These are phyloP conservation scores for Dysmachus trigonus DNA, from an alignment of 2,888 invertebrate genomes.

Conservation along the genomic window DNA sequence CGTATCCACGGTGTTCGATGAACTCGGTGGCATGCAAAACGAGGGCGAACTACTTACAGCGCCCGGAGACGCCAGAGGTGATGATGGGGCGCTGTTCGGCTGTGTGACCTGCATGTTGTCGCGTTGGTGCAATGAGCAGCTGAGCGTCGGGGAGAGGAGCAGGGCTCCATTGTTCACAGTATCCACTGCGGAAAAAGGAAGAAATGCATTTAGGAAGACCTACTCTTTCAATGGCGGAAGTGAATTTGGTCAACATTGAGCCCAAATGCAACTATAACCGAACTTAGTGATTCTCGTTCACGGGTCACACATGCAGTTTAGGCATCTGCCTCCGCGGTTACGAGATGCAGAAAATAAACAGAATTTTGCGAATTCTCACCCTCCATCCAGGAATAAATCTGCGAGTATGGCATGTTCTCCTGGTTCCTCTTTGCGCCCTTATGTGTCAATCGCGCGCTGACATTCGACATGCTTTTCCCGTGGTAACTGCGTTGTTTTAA, in stretches of 20 bases:
- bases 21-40: constrained; percentile 61
- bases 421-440: constrained; percentile 80
- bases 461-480: constrained; percentile 73
- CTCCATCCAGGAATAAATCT: constrained; percentile 87
- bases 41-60: constrained; percentile 60
- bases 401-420: constrained; percentile 80
- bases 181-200: constrained; percentile 60
- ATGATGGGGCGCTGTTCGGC: constrained; percentile 82
- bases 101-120: constrained; percentile 72
- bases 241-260: background rate
- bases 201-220: background rate
- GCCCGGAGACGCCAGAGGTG: constrained; percentile 77
- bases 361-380: constrained; percentile 69
- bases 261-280: background rate
- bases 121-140: constrained; percentile 66
- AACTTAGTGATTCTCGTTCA: background rate
- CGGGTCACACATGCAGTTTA: background rate
- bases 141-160: constrained; percentile 78
- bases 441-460: constrained; percentile 78
- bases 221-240: background rate
- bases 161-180: constrained; percentile 78
- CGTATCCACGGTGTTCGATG: constrained; percentile 69
- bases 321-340: background rate
- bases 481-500: background rate
- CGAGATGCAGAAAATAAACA: background rate